Base-by-base conservation (phyloP, 2,888 invertebrate species). In the Geotrupes spiniger region DNA sequence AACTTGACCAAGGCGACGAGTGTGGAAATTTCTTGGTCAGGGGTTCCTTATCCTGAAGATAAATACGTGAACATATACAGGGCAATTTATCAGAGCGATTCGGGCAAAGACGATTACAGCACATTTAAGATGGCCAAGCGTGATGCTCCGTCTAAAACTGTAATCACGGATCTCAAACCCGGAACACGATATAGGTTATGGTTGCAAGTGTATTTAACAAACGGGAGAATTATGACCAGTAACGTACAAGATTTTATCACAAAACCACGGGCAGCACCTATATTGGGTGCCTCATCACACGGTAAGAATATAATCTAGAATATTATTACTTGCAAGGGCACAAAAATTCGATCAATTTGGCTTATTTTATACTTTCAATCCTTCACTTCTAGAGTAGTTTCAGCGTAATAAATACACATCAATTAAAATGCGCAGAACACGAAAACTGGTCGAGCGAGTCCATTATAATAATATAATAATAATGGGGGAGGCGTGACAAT, bases 41-140 rank as follows among this genome's bases (percentile, higher is more conserved):
- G 93, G 0, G 85, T 93, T 0, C 93, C 93, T 0, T 83, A 88
- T 58, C 93, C 93, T 0, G 88, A 91, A 53, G 92, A 92, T 68
- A 89, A 92, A 68, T 92, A 87, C 74, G 89, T 93, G 40, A 88
- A 92, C 58, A 90, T 93, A 62, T 92, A 89, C 74, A 80, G 92
- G 45, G 90, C 90, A 1, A 89, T 91, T 56, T 88, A 87, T 69
- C 85, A 87, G 68, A 85, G 84, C 62, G 87, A 86, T 65, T 79
- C 80, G 8, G 85, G 83, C 27, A 85, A 86, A 61, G 84, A 89
- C 61, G 83, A 84, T 63, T 84, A 78, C 42, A 85, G 82, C 63
- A 82, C 82, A 0, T 89, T 87, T 65, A 87, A 87, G 71, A 80
- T 86, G 27, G 85, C 87, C 6, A 87, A 87, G 62, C 74, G 85